These are phyloP conservation scores for Podocnemis expansa DNA, from an alignment of 2,113 vertebrate species.

Conservation along the genomic window DNA sequence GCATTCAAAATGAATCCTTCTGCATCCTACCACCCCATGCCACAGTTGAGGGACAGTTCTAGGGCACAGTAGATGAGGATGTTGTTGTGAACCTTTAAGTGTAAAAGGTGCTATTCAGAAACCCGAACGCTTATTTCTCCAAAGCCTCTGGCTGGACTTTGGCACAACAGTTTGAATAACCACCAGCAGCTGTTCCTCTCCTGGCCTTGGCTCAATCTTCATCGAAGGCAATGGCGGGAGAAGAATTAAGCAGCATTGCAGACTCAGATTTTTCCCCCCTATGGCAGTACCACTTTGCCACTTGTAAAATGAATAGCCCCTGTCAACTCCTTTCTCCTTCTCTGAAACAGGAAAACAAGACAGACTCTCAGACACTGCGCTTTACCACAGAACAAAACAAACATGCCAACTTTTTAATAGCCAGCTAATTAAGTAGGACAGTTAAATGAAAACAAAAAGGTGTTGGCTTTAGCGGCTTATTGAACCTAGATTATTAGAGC, in stretches of 20 bases:
- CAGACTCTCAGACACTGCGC: not conserved
- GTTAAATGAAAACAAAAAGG: not conserved
- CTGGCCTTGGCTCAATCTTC: slow-evolving; percentile 61
- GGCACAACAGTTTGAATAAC: slow-evolving; percentile 24
- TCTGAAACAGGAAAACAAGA: slow-evolving; percentile 3
- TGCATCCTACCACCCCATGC: not conserved
- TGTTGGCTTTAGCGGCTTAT: not conserved
- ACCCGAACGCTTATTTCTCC: not conserved
- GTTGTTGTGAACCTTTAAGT: slow-evolving; percentile 22
- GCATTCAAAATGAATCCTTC: not conserved
- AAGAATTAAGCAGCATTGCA: slow-evolving; percentile 64
- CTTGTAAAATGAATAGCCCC: slow-evolving; percentile 56
- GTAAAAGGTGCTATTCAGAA: not conserved
- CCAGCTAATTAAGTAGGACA: not conserved
- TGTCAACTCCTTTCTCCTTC: slow-evolving; percentile 1
- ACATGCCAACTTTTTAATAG: slow-evolving; percentile 8
- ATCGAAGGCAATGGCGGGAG: slow-evolving; percentile 52
- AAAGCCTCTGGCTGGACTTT: slow-evolving; percentile 40
- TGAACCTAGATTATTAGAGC: not conserved
- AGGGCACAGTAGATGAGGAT: not conserved
- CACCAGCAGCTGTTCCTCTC: slow-evolving; percentile 56
- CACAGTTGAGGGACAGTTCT: not conserved
- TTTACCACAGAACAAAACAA: slow-evolving; percentile 20
- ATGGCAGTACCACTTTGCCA: slow-evolving; percentile 56
- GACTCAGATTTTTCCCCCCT: slow-evolving; percentile 48